Evolutionary conservation across 2,797 vertebrate genomes (phyloP).

Genomic region (Bradypodion ventrale): DNA sequence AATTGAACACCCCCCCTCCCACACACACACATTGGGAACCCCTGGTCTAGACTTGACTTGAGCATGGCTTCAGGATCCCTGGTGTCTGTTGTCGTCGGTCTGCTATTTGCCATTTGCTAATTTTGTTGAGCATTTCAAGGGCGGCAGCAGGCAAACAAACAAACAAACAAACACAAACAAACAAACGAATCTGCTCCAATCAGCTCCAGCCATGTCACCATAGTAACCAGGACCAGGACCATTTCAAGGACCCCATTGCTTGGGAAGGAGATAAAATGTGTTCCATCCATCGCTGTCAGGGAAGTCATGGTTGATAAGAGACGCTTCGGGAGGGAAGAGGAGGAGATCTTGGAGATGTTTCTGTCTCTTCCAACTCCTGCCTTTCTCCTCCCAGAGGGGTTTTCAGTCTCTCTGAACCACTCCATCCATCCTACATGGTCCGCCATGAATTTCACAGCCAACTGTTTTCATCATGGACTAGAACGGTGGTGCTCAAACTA

Average conservation of each 20-base stretch:
- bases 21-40: too few relatives aligned
- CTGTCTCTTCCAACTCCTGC: conserved; percentile 15
- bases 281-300: conserved; percentile 78
- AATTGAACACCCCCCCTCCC: too few relatives aligned
- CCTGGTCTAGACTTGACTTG: neutral
- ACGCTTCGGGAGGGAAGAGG: conserved; percentile 16
- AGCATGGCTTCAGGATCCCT: too few relatives aligned
- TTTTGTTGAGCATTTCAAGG: neutral
- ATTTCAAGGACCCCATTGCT: conserved; percentile 72
- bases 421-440: too few relatives aligned
- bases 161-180: neutral
- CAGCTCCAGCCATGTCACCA: conserved; percentile 75
- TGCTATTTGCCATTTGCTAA: neutral
- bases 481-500: too few relatives aligned
- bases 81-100: neutral
- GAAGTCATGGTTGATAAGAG: conserved; percentile 74
- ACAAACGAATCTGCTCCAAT: conserved; percentile 52
- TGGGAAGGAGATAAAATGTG: conserved; percentile 80
- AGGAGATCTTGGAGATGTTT: conserved; percentile 40
- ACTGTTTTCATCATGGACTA: too few relatives aligned
- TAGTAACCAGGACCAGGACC: conserved; percentile 75
- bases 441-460: too few relatives aligned
- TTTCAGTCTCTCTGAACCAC: too few relatives aligned
- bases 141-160: neutral
- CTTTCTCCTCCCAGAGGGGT: too few relatives aligned